Conservation (phyloP, 2,113 vertebrate genomes). For the Sapayoa aenigma region DNA sequence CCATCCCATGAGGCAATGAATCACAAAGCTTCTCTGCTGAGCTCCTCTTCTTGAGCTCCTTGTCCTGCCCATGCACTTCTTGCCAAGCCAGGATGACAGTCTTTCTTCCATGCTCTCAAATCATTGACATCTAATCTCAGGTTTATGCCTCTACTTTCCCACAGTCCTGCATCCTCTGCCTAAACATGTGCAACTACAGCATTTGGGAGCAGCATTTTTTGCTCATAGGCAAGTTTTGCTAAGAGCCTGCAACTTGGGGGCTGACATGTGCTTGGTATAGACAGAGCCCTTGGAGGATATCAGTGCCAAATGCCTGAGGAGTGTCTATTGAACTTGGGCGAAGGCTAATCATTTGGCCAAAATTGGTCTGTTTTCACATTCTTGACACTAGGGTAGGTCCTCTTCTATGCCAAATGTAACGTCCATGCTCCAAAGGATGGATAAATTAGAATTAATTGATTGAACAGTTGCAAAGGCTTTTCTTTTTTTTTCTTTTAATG, state of each 20-base stretch:
- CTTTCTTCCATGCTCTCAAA: not conserved
- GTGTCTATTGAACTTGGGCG: not conserved
- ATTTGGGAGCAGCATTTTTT: not conserved
- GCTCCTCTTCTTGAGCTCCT: not conserved
- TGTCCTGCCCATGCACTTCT: fast-evolving
- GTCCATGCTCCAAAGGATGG: not conserved
- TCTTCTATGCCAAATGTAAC: not conserved
- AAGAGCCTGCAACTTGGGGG: not conserved
- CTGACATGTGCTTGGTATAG: not conserved
- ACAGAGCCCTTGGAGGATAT: not conserved
- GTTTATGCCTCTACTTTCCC: not conserved
- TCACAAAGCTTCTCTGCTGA: not conserved
- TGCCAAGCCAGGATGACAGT: not conserved
- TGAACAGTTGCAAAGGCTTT: not conserved
- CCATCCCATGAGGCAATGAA: not conserved
- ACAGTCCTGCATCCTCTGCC: not conserved
- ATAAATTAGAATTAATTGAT: not conserved
- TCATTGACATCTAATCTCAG: not conserved
- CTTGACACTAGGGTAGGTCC: not conserved
- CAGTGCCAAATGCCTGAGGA: not conserved
- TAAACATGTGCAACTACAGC: not conserved
- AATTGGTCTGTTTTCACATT: not conserved
- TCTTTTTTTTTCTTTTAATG: not conserved
- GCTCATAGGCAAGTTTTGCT: not conserved
- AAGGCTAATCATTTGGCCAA: not conserved